Evolutionary conservation across 2,113 vertebrate species (phyloP).

Genomic region (Heterotis niloticus): DNA sequence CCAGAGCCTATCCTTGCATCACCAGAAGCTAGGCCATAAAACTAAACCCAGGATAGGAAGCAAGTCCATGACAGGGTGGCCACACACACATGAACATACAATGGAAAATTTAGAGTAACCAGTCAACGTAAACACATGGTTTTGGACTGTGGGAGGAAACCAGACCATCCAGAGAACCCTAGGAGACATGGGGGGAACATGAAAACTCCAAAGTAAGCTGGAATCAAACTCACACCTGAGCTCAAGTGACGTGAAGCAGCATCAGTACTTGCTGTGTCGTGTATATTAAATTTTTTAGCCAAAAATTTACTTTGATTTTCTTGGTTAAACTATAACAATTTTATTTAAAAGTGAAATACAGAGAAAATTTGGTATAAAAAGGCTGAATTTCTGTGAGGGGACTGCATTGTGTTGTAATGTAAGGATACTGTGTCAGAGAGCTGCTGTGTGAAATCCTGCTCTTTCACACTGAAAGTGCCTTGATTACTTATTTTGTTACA

Average conservation of each 20-base stretch:
- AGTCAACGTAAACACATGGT: too few relatives aligned
- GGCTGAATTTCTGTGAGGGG: neutral
- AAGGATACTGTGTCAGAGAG: neutral
- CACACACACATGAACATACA: too few relatives aligned
- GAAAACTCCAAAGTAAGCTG: neutral
- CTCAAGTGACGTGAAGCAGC: too few relatives aligned
- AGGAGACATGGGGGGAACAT: too few relatives aligned
- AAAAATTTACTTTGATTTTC: neutral
- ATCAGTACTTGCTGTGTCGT: too few relatives aligned
- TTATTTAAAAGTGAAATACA: neutral
- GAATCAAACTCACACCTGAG: neutral
- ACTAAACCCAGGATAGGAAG: too few relatives aligned
- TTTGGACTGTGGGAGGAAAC: neutral
- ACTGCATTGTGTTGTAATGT: neutral
- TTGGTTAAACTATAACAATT: neutral
- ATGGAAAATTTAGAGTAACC: too few relatives aligned
- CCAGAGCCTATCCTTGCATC: too few relatives aligned
- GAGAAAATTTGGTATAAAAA: neutral
- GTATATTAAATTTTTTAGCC: neutral
- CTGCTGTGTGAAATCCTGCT: neutral
- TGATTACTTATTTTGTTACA: conserved; percentile 10
- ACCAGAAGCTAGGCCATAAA: too few relatives aligned
- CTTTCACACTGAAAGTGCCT: conserved; percentile 10
- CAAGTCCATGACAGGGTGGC: too few relatives aligned
- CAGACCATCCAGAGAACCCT: too few relatives aligned